Conservation (phyloP, 2,888 invertebrate genomes). For the Calameuta filiformis region DNA sequence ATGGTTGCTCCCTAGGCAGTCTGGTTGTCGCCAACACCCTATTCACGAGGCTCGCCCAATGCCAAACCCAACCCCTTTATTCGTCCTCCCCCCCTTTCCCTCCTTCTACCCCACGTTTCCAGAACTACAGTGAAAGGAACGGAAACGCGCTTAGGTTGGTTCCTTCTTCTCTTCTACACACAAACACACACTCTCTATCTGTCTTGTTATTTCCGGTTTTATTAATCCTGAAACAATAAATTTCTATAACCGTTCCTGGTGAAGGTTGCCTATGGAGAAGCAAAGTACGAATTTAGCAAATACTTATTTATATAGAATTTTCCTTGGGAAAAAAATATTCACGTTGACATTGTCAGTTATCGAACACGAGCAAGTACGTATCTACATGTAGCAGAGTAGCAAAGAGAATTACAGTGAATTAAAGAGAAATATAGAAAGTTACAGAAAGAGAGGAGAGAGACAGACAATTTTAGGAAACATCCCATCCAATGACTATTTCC, state of each 20-base stretch:
- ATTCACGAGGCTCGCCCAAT: background rate
- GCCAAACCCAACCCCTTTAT: background rate
- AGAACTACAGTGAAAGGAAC: background rate
- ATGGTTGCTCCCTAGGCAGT: background rate
- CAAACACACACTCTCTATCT: background rate
- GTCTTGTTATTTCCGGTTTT: background rate
- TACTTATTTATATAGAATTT: no score
- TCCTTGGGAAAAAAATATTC: background rate
- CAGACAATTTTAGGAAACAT: slow-evolving; percentile 6
- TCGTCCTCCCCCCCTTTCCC: no score
- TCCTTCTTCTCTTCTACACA: background rate
- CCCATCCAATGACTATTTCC: background rate
- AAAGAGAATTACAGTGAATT: background rate
- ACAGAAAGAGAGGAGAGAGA: background rate
- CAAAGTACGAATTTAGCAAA: background rate
- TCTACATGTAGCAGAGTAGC: no score
- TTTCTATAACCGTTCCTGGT: background rate
- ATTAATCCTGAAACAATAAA: background rate
- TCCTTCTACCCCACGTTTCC: background rate
- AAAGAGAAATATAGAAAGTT: background rate
- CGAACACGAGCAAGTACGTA: background rate
- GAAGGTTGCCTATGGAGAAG: background rate
- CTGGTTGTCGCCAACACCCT: background rate
- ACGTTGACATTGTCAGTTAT: background rate
- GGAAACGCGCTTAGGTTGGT: background rate